Evolutionary conservation across 2,888 invertebrate species (phyloP).

Genomic region (Allophyes oxyacanthae): DNA sequence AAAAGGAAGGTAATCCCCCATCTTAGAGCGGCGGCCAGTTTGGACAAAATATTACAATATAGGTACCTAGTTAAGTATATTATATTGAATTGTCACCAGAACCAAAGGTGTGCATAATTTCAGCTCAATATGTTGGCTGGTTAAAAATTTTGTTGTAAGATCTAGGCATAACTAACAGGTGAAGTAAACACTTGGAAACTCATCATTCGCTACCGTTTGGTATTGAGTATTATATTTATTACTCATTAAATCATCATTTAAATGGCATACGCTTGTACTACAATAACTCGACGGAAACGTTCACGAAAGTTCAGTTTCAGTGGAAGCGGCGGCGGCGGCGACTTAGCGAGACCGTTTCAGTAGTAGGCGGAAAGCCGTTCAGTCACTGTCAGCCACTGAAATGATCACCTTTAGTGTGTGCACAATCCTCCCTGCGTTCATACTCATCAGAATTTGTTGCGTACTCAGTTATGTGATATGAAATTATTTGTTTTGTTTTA

Average conservation of each 20-base stretch:
- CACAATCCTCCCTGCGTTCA: slow-evolving; percentile 53
- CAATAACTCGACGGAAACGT: slow-evolving; percentile 67
- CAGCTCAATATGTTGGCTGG: too few relatives aligned
- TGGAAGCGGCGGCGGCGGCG: slow-evolving; percentile 61
- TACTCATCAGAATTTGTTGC: slow-evolving; percentile 63
- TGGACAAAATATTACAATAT: too few relatives aligned
- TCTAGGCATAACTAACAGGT: too few relatives aligned
- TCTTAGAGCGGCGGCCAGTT: too few relatives aligned
- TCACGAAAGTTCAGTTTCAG: slow-evolving; percentile 67
- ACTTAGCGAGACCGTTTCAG: slow-evolving; percentile 74
- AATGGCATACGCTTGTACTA: slow-evolving; percentile 13
- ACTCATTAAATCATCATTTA: not conserved
- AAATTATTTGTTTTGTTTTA: slow-evolving; percentile 68
- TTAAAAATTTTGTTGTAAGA: too few relatives aligned
- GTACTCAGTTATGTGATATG: slow-evolving; percentile 65
- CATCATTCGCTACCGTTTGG: too few relatives aligned
- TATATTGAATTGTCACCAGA: too few relatives aligned
- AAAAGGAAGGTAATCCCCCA: too few relatives aligned
- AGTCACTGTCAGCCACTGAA: slow-evolving; percentile 53
- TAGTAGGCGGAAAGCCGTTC: slow-evolving; percentile 67
- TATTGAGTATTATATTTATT: not conserved
- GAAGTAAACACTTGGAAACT: too few relatives aligned
- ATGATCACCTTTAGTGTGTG: slow-evolving; percentile 58
- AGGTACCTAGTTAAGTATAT: too few relatives aligned
- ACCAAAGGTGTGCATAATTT: too few relatives aligned